Percentiles rank a stretch among this genome's conserved stretches.
These are phyloP conservation scores for Paramormyrops hopkinsi DNA, from an alignment of 2,797 vertebrate species.

Conservation along the genomic window DNA sequence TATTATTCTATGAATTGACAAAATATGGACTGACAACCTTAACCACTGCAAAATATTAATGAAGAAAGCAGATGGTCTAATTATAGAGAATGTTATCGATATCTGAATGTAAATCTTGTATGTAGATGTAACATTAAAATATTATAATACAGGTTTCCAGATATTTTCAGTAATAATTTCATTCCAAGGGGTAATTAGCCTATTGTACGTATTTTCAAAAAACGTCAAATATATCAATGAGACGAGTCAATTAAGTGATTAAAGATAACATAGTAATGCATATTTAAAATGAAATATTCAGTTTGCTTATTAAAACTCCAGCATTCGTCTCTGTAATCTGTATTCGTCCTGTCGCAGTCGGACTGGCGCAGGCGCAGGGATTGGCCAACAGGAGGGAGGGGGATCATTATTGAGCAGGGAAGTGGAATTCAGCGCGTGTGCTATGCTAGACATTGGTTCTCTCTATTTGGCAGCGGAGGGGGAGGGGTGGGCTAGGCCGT, in stretches of 20 bases:
- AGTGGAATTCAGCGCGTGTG: constrained; percentile 35
- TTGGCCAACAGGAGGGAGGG: constrained; percentile 18
- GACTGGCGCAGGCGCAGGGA: constrained; percentile 35
- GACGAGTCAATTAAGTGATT: neutral
- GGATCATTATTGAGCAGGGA: constrained; percentile 57
- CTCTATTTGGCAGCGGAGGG: constrained; percentile 57
- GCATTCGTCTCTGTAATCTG: neutral
- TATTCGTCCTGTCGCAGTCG: constrained; percentile 40
- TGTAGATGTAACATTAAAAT: neutral
- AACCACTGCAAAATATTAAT: neutral
- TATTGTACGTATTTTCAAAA: neutral
- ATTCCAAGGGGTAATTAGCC: neutral
- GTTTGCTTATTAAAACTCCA: neutral
- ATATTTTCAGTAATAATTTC: neutral
- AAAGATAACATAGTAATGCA: neutral
- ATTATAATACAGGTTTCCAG: neutral
- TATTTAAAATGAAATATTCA: neutral
- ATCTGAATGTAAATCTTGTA: neutral
- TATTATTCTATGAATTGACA: neutral
- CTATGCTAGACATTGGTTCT: constrained; percentile 33
- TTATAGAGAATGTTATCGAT: neutral
- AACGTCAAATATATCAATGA: neutral
- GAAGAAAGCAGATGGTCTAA: neutral
- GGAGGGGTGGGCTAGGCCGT: constrained; percentile 50
- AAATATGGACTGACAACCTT: neutral